These are phyloP conservation scores for Drosophila siamana DNA, from an alignment of 2,888 invertebrate species.

Conservation along the genomic window DNA sequence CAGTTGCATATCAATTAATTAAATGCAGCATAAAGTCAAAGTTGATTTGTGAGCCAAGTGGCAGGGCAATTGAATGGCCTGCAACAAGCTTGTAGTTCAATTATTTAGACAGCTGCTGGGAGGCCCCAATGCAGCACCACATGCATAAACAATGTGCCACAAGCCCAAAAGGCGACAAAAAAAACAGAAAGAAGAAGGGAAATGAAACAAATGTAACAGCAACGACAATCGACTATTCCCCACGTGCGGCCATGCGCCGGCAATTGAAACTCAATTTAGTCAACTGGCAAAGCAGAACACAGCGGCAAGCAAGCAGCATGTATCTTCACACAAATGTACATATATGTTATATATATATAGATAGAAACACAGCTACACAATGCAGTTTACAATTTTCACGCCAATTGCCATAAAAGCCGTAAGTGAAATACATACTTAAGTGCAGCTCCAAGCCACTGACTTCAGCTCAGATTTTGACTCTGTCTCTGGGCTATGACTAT, in stretches of 20 bases:
- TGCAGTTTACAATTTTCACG: constrained; percentile 77
- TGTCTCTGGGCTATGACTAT: constrained; percentile 5
- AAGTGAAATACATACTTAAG: constrained; percentile 75
- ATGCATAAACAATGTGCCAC: constrained; percentile 67
- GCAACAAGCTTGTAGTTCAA: constrained; percentile 45
- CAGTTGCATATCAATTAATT: constrained; percentile 52
- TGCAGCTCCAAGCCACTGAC: constrained; percentile 46
- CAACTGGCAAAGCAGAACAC: constrained; percentile 58
- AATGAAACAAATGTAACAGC: neutral
- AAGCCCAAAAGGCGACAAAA: constrained; percentile 42
- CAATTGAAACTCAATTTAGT: constrained; percentile 79
- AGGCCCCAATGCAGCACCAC: constrained; percentile 38
- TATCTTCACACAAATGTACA: constrained; percentile 9
- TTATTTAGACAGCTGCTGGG: constrained; percentile 59
- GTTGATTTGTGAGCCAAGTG: constrained; percentile 13
- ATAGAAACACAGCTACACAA: constrained; percentile 46
- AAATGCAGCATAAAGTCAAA: constrained; percentile 27
- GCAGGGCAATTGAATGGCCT: constrained; percentile 22
- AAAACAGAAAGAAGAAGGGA: no score
- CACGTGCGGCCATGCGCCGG: constrained; percentile 71
- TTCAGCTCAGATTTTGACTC: constrained; percentile 34
- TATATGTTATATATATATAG: neutral
- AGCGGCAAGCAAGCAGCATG: constrained; percentile 13
- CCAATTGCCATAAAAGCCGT: constrained; percentile 76
- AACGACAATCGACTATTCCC: constrained; percentile 71